Conservation (phyloP, 2,113 vertebrate genomes). For the Oceanites oceanicus region DNA sequence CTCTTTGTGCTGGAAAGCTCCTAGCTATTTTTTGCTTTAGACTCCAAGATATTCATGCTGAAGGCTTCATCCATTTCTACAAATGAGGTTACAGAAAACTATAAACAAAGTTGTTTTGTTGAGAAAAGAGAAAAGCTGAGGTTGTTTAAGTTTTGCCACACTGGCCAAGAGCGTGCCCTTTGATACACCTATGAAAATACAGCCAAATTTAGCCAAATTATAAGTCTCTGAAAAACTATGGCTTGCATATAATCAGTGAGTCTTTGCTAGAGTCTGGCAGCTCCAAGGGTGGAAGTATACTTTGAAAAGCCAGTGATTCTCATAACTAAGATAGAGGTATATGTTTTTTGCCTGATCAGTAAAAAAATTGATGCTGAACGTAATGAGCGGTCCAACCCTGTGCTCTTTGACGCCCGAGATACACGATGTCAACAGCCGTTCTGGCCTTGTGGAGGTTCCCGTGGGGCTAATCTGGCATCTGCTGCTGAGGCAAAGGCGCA, state of each 20-base stretch:
- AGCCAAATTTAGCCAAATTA: not conserved
- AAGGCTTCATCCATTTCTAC: not conserved
- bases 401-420: not conserved
- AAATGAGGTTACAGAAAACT: not conserved
- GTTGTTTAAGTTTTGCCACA: not conserved
- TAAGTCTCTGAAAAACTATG: not conserved
- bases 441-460: not conserved
- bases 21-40: not conserved
- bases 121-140: not conserved
- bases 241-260: not conserved
- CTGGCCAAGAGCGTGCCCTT: not conserved
- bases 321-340: not conserved
- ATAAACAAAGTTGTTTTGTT: not conserved
- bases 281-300: not conserved
- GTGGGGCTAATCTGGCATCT: not conserved
- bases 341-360: not conserved
- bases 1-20: not conserved
- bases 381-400: not conserved
- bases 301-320: not conserved
- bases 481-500: not conserved
- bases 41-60: not conserved
- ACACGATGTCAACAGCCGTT: not conserved
- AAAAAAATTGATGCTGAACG: not conserved
- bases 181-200: not conserved
- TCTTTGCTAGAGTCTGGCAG: not conserved